Base-by-base conservation (phyloP, 92 coral and sea anemone genomes). In the Hydrozoanthus gracilis region DNA sequence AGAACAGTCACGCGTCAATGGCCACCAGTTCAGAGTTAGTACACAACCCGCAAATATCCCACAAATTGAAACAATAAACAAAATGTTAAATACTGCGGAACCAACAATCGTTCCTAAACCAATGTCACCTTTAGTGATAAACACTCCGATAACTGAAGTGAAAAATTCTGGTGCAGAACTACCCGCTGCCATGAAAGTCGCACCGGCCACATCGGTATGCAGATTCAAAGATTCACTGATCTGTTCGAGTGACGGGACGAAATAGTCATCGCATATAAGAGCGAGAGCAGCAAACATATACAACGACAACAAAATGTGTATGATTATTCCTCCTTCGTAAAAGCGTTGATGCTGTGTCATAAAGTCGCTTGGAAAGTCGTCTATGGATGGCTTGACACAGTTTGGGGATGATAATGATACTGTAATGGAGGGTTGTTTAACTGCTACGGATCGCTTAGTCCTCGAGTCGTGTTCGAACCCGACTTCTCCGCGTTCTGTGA, bases 141-240 rank as follows among this genome's bases (percentile, higher is more conserved):
- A 94, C 48, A 94, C 95, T 17, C 93, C 98, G 27, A 94, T 94
- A 8, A 94, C 88, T 6, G 98, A 92, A 15, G 95, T 92, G 87
- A 92, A 92, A 56, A 94, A 87, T 49, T 94, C 98, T 7, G 98
- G 92, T 5, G 92, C 98, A 0, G 98, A 94, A 64, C 93, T 92
- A 6, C 95, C 98, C 15, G 92, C 95, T 11, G 98, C 98, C 98
- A 94, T 94, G 61, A 94, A 90, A 8, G 98, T 94, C 6, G 95
- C 98, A n/a, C 98, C 98, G n/a, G 95, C 95, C 1, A 94, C 98
- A 74, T 94, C 94, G 1, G 88, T 72, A 67, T 78, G 79, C 8
- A 94, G 78, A 61, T 86, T 72, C 44, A 94, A 70, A 20, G 84
- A 90, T 49, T 82, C 88, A 48, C 92, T 86, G 13, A 94, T 83